Conservation (phyloP, 2,888 invertebrate species). For the Catocala fraxini region DNA sequence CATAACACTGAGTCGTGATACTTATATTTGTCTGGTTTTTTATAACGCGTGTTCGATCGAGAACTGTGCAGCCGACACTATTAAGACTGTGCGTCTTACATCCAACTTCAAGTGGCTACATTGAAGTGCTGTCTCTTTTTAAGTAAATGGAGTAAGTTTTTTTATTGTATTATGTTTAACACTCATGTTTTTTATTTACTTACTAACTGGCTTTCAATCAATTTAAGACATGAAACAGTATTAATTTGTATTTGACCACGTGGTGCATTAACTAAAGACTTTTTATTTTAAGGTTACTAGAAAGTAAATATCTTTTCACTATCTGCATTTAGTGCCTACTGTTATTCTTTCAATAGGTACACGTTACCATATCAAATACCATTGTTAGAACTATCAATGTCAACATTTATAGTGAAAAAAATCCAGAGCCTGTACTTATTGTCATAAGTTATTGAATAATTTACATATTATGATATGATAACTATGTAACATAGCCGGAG, state of each 20-base stretch:
- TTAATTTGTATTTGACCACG: background rate
- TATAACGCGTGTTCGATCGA: conserved; percentile 41
- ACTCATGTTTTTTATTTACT: background rate
- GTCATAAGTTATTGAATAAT: too few species aligned
- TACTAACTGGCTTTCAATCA: background rate
- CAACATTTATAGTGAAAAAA: too few species aligned
- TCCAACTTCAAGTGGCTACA: conserved; percentile 9
- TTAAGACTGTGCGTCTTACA: conserved; percentile 24
- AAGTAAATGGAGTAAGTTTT: conserved; percentile 1
- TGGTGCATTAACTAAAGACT: background rate
- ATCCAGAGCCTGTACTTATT: too few species aligned
- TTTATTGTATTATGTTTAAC: background rate
- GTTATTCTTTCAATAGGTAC: too few species aligned
- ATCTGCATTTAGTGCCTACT: too few species aligned
- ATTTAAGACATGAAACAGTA: background rate
- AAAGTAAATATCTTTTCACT: background rate
- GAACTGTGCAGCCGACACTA: conserved; percentile 25
- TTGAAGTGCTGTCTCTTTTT: background rate
- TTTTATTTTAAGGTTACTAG: background rate
- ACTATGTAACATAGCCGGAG: too few species aligned
- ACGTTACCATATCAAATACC: too few species aligned
- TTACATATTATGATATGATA: too few species aligned
- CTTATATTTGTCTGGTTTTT: conserved; percentile 52
- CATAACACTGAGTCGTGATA: conserved; percentile 49
- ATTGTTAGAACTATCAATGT: too few species aligned